phyloP scores from a whole-genome alignment of 1,140 invertebrate species.

The Papilio helenus region DNA sequence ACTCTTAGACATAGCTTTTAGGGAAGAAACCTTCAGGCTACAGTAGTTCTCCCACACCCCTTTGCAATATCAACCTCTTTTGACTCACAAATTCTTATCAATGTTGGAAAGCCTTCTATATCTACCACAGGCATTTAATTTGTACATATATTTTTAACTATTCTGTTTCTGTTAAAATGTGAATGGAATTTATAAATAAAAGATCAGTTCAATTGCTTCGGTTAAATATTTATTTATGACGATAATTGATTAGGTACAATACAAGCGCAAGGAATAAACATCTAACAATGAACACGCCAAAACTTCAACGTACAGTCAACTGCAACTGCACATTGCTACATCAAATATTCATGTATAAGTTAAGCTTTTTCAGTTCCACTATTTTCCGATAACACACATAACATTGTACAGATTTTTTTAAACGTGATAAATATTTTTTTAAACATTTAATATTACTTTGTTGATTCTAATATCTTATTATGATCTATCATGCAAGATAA shows the following conservation, averaged over 20 bases:
- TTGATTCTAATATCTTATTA: slow-evolving; percentile 64
- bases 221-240: slow-evolving; percentile 81
- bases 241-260: slow-evolving; percentile 70
- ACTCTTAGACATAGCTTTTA: too few relatives aligned
- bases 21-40: too few relatives aligned
- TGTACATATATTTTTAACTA: background rate
- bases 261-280: slow-evolving; percentile 75
- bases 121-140: background rate
- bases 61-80: background rate
- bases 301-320: slow-evolving; percentile 63
- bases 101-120: background rate
- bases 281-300: slow-evolving; percentile 67
- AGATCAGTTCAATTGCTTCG: slow-evolving; percentile 61
- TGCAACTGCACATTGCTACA: slow-evolving; percentile 68
- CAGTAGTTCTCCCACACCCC: too few relatives aligned
- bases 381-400: slow-evolving; percentile 75
- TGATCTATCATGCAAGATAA: slow-evolving; percentile 75
- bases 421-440: slow-evolving; percentile 53
- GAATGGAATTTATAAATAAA: slow-evolving; percentile 44
- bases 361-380: slow-evolving; percentile 58
- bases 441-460: slow-evolving; percentile 53
- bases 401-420: slow-evolving; percentile 53
- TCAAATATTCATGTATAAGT: slow-evolving; percentile 56
- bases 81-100: background rate
- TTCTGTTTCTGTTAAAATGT: background rate